Base-by-base conservation (phyloP, 2,888 invertebrate genomes). In the Cepaea hortensis region DNA sequence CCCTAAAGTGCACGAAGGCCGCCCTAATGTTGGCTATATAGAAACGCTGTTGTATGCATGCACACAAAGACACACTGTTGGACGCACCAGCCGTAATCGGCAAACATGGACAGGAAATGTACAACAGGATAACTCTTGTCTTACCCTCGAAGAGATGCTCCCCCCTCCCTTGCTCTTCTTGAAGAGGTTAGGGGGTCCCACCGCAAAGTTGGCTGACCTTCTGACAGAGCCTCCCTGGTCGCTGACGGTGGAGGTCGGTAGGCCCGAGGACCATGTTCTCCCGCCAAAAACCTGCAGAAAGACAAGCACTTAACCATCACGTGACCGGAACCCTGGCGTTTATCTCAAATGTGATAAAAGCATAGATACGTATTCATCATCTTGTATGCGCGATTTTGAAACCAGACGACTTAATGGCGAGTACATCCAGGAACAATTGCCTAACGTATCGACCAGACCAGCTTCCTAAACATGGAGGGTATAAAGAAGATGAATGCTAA, bases 221-320 rank as follows among this genome's bases (percentile, higher is more conserved):
- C 92, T 91, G 87, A 92, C 90, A 4, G 92, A 89, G n/a, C 91
- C 87, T 72, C 88, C 90, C 55, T 91, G 91, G 76, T 90, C 90
- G 81, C 89, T 88, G 23, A 89, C 85, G 86, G 85, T 81, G 72
- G 88, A 88, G 86, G 88, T 90, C 85, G 90, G 91, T 82, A 88
- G 90, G 77, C 88, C 91, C 76, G 88, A 89, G 15, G 90, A 89
- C 93, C 93, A 93, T 46, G 91, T 90, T 65, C 97, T 95, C 9
- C 98, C 98, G 11, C 98, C 98, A 93, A 98, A 98, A 3, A 97
- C 96, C 97, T 97, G 93, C 0, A 90, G 55, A 77, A 23, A 75
- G 50, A 48, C 13, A 61, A n/a, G 20, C 15, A 73, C 13, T 46
- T 9, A 4, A 61, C 18, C n/a, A 18, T 62, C 55, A 76, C 9